Evolutionary conservation across 2,113 vertebrate genomes (phyloP), one percentile per base, ranked within the genome.

Genomic region (Leptosomus discolor): DNA sequence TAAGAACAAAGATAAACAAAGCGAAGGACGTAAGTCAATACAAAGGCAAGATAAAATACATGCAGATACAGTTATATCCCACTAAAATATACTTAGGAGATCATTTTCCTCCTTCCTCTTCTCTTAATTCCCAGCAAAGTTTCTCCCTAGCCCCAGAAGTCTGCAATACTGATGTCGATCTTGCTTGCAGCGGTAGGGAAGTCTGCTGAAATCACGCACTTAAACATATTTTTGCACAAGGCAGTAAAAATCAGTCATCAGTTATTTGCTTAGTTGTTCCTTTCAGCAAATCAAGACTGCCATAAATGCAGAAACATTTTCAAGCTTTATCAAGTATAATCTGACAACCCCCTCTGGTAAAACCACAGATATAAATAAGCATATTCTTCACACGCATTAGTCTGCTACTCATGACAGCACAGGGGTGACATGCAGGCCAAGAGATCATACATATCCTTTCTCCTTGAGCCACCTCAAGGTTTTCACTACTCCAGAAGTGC

Each of bases 321-420:
- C 88, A 96, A 93, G 90, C 70, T 96, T 97, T 97, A 94, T 97
- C 92, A 94, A 92, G 70, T 86, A 92, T 73, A 92, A 95, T 93
- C 87, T 96, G 94, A 96, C 96, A 96, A 79, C 24, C 85, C 84
- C 81, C 85, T 96, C 94, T 51, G 90, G 94, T 95, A 96, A 97
- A 96, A 94, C 78, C 75, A 93, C 88, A 95, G 78, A 94, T 88
- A 90, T 50, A 94, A 96, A 76, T 96, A 94, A 86, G 90, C 60
- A 54, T 96, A 63, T 88, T 94, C 96, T 97, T 97, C 92, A 90
- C 85, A 90, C 21, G 6, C 94, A 67, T 95, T 88, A 93, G 63
- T 37, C 63, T 96, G 88, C 58, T 79, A 57, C 87, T 92, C 70
- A 69, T 60, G 90, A 93, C 84, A 94, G 78, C 71, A 24, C 53